phyloP scores from a whole-genome alignment of 2,797 vertebrate species.

The Odontamblyopus rebecca region DNA sequence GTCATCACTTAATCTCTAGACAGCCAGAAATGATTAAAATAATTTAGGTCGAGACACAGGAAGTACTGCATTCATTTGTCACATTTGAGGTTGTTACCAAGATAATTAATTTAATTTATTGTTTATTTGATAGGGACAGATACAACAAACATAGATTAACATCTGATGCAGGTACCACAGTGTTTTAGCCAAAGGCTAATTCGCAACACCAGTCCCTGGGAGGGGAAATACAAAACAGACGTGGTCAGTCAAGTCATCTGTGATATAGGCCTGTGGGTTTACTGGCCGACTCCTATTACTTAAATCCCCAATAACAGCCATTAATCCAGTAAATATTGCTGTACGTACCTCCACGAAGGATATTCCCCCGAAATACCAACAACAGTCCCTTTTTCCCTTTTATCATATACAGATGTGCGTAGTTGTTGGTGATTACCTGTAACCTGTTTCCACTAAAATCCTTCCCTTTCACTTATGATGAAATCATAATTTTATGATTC shows the following conservation, averaged over 20 bases:
- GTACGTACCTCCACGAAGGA: neutral
- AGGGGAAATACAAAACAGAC: neutral
- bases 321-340: neutral
- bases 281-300: neutral
- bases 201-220: too few relatives aligned
- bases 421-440: neutral
- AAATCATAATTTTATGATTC: too few relatives aligned
- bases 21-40: constrained; percentile 6
- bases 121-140: too few relatives aligned
- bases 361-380: neutral
- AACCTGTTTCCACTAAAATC: neutral
- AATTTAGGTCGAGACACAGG: constrained; percentile 2
- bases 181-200: too few relatives aligned
- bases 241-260: neutral
- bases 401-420: neutral
- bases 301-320: neutral
- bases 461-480: neutral
- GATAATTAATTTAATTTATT: too few relatives aligned
- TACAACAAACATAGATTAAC: too few relatives aligned
- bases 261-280: neutral
- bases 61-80: neutral
- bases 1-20: constrained; percentile 11
- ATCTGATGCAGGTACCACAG: too few relatives aligned
- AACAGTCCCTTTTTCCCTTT: neutral
- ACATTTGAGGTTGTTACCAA: neutral